These are phyloP conservation scores for Xiphophorus hellerii DNA, from an alignment of 2,113 vertebrate genomes.

Conservation along the genomic window DNA sequence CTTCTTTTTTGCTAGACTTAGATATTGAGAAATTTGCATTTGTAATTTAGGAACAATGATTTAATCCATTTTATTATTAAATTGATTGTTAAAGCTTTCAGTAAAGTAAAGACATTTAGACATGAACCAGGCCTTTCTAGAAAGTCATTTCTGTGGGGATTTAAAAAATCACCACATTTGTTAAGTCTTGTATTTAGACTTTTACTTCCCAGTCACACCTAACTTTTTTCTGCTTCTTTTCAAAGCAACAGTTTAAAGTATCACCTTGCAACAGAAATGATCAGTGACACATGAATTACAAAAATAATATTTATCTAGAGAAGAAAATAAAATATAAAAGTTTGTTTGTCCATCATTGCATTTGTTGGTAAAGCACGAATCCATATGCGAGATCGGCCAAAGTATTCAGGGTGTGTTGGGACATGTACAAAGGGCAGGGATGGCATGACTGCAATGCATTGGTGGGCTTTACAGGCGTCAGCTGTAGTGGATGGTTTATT, in stretches of 20 bases:
- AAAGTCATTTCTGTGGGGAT: neutral
- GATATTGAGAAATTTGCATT: neutral
- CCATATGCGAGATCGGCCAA: neutral
- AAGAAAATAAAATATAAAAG: neutral
- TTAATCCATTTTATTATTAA: neutral
- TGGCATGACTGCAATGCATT: slow-evolving; percentile 60
- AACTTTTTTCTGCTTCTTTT: neutral
- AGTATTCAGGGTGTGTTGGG: slow-evolving; percentile 47
- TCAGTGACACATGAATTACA: neutral
- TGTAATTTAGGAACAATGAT: neutral
- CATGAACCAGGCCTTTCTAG: neutral
- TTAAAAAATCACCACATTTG: too few species aligned
- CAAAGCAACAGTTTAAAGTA: neutral
- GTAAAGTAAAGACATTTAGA: neutral
- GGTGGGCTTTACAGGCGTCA: slow-evolving; percentile 29
- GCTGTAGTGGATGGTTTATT: slow-evolving; percentile 62
- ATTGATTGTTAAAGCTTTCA: neutral
- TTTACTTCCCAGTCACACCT: neutral
- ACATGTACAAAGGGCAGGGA: slow-evolving; percentile 45
- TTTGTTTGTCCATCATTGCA: neutral
- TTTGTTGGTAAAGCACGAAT: neutral
- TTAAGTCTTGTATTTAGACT: neutral
- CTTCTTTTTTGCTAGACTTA: neutral
- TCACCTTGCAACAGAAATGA: neutral
- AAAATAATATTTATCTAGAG: too few species aligned